Conservation (phyloP, 1,140 invertebrate genomes). For the Manduca sexta region DNA sequence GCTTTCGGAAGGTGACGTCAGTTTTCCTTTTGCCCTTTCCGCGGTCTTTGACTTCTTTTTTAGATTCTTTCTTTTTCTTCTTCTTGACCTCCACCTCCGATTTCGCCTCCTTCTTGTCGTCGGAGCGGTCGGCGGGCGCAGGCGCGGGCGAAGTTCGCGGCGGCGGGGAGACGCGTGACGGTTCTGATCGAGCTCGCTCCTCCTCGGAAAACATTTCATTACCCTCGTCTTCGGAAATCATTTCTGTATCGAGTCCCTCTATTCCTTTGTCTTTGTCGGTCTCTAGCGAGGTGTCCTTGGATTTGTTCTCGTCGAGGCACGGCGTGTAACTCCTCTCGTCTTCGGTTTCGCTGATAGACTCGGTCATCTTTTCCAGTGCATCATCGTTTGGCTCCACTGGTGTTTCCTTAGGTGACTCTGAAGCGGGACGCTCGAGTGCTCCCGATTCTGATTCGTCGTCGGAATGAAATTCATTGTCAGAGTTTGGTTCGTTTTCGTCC, state of each 20-base stretch:
- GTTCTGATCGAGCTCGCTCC: constrained; percentile 43
- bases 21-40: constrained; percentile 46
- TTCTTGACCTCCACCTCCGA: constrained; percentile 42
- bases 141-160: constrained; percentile 27
- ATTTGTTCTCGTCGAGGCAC: constrained; percentile 77
- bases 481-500: no score
- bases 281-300: constrained; percentile 59
- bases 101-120: constrained; percentile 73
- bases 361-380: constrained; percentile 71
- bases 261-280: constrained; percentile 67
- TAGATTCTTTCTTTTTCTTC: constrained; percentile 62
- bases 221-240: constrained; percentile 81
- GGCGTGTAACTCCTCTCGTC: constrained; percentile 79
- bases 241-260: constrained; percentile 79
- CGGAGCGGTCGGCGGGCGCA: constrained; percentile 67
- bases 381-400: constrained; percentile 17
- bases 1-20: constrained; percentile 83
- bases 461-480: no score
- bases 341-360: constrained; percentile 75
- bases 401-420: background rate
- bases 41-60: constrained; percentile 60
- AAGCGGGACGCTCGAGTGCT: background rate
- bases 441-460: background rate
- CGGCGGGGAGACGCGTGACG: constrained; percentile 46
- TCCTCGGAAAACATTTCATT: constrained; percentile 75